Percentiles rank a stretch among this genome's conserved stretches.
Evolutionary conservation across 2,888 invertebrate genomes (phyloP).

Genomic region (Chrysotoxum bicinctum): DNA sequence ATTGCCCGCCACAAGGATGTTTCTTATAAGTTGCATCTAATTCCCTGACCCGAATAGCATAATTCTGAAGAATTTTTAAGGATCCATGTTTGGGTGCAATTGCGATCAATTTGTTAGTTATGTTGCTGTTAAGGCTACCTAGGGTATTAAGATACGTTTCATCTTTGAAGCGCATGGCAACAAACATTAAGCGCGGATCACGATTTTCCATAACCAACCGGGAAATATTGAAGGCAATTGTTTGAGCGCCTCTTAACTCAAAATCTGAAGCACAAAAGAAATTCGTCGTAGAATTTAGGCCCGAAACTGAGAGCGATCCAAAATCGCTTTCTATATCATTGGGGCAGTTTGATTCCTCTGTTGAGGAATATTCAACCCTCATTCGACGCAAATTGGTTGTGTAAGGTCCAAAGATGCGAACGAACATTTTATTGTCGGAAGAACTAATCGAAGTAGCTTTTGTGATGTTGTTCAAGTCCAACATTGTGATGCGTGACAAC

Average conservation of each 20-base stretch:
- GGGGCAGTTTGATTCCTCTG: conserved; percentile 84
- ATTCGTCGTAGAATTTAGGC: conserved; percentile 44
- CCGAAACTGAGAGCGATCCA: conserved; percentile 81
- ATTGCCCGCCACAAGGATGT: conserved; percentile 87
- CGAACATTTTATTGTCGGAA: conserved; percentile 85
- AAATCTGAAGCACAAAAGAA: conserved; percentile 76
- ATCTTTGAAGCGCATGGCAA: conserved; percentile 66
- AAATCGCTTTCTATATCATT: conserved; percentile 77
- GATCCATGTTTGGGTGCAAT: conserved; percentile 72
- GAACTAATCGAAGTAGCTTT: conserved; percentile 83
- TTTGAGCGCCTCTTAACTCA: conserved; percentile 69
- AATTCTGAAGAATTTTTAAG: conserved; percentile 74
- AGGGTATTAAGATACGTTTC: not conserved
- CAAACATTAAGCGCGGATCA: not conserved
- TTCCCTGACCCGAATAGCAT: conserved; percentile 40
- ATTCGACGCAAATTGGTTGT: conserved; percentile 84
- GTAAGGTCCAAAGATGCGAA: conserved; percentile 83
- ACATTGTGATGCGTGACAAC: conserved; percentile 78
- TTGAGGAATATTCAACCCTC: conserved; percentile 86
- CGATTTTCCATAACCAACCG: not conserved
- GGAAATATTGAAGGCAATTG: conserved; percentile 75
- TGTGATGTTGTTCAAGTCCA: conserved; percentile 78
- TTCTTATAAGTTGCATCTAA: conserved; percentile 84
- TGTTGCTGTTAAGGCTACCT: conserved; percentile 50
- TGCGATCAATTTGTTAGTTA: conserved; percentile 65